phyloP scores from a whole-genome alignment of 2,797 vertebrate species.

The Spheniscus humboldti region DNA sequence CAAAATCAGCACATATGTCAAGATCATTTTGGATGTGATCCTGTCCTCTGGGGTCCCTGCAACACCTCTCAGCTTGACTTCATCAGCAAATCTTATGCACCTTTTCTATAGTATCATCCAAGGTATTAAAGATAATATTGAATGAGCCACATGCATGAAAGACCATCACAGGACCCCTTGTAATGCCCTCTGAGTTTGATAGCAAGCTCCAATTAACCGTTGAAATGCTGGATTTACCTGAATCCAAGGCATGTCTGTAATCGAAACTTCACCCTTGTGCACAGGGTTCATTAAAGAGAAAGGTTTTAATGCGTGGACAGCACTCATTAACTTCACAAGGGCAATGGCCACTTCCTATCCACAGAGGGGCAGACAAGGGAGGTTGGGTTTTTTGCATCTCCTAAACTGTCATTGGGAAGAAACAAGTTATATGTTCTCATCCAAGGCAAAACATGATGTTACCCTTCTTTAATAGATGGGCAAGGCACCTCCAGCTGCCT shows the following conservation, averaged over 20 bases:
- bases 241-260: neutral
- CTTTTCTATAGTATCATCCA: neutral
- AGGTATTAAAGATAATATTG: neutral
- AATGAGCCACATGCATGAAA: neutral
- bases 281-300: neutral
- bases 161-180: neutral
- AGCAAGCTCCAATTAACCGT: neutral
- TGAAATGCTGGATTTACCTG: neutral
- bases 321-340: neutral
- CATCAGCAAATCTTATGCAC: neutral
- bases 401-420: neutral
- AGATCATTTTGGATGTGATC: neutral
- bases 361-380: neutral
- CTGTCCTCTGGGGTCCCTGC: neutral
- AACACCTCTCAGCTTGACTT: neutral
- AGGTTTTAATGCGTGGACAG: neutral
- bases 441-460: neutral
- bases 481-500: neutral
- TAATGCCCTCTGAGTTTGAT: neutral
- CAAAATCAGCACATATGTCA: neutral
- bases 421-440: neutral
- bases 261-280: neutral
- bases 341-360: neutral
- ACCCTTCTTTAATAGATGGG: neutral
- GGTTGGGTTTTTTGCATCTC: accelerated